Base-by-base conservation (phyloP, 2,888 invertebrate species). In the Agrilus mali region DNA sequence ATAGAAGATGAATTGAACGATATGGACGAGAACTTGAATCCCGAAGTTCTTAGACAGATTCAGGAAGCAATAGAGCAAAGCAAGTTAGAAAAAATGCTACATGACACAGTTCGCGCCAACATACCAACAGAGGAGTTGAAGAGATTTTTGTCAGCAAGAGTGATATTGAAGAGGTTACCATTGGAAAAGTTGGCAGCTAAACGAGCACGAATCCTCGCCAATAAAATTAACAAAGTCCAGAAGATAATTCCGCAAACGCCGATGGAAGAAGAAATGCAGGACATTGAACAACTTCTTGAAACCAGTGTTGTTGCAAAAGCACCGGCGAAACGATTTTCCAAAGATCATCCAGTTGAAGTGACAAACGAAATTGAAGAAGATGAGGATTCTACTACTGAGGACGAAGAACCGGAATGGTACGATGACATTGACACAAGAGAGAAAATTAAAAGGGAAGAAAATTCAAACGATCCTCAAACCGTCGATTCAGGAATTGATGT, bases 31-130 rank as follows among this genome's bases (percentile, higher is more conserved):
- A 12, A 6, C 6, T 17, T 41, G 7, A 42, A 38, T 32, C 35
- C 38, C n/a, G 41, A 45, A 33, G 46, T 36, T 2, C 17, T 22
- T 36, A 22, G 27, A 10, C 41, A 43, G 34, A 45, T 40, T n/a
- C 50, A 47, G 17, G 45, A 46, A 20, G 47, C 47, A n/a, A 15
- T 51, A 10, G 20, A 38, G 2, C 49, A 51, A 40, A 48, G 45
- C 31, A 41, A 44, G n/a, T 47, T 47, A 37, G 47, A 47, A 44
- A 55, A 47, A 47, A 55, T 54, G 34, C 49, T 55, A 17, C 48
- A 46, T 42, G 45, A 53, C 14, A 47, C 35, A 15, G 37, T 39
- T 20, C 22, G 40, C 10, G 15, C 14, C 2, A 35, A 42, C 31
- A 43, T 48, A 15, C 45, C 42, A n/a, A 34, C 32, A 31, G 47